These are phyloP conservation scores for Ctenoplectra terminalis DNA, from an alignment of 1,140 invertebrate species.

Conservation along the genomic window DNA sequence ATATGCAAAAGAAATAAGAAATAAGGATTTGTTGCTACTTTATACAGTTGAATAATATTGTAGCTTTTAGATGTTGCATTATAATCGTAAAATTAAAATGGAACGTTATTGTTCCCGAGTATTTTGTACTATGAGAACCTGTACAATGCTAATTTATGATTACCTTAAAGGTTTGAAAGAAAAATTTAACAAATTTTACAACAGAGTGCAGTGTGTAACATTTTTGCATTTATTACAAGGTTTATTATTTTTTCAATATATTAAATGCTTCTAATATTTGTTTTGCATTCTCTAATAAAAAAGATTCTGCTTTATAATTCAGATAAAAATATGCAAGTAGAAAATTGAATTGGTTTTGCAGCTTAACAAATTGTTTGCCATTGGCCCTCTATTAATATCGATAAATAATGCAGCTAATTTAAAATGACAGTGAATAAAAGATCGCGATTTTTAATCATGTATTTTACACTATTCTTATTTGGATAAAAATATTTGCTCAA, in stretches of 20 bases:
- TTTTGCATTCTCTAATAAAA: slow-evolving; percentile 55
- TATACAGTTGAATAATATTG: slow-evolving; percentile 57
- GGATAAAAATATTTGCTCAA: slow-evolving; percentile 54
- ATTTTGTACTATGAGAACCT: slow-evolving; percentile 63
- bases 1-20: slow-evolving; percentile 18
- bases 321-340: slow-evolving; percentile 58
- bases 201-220: slow-evolving; percentile 54
- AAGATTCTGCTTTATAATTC: slow-evolving; percentile 56
- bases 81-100: slow-evolving; percentile 56
- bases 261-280: slow-evolving; percentile 54
- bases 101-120: slow-evolving; percentile 47
- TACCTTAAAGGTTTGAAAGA: slow-evolving; percentile 54
- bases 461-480: slow-evolving; percentile 59
- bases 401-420: slow-evolving; percentile 53
- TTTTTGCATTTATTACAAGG: slow-evolving; percentile 49
- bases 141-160: slow-evolving; percentile 56
- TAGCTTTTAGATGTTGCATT: slow-evolving; percentile 59
- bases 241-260: slow-evolving; percentile 55
- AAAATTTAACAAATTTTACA: slow-evolving; percentile 51
- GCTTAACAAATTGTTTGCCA: slow-evolving; percentile 51
- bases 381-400: slow-evolving; percentile 60
- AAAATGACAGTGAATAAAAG: slow-evolving; percentile 46
- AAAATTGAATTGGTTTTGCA: slow-evolving; percentile 51
- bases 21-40: slow-evolving; percentile 66
- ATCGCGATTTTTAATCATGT: slow-evolving; percentile 64